phyloP scores from a whole-genome alignment of 2,888 invertebrate species.

The Rhabditoides inermis region DNA sequence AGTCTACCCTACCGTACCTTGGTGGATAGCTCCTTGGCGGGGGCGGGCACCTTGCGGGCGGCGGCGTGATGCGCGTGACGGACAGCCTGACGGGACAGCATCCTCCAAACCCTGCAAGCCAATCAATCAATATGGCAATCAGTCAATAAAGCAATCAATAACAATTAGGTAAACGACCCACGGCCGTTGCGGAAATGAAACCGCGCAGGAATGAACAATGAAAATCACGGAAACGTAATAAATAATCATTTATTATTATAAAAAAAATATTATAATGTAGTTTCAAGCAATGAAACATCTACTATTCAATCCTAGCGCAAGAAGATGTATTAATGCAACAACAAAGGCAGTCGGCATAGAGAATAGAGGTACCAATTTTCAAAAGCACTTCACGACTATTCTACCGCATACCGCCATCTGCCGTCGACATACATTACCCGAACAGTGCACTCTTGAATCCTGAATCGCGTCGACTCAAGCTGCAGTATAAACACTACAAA shows the following conservation, averaged over 20 bases:
- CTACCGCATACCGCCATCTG: too few relatives aligned
- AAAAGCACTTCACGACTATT: too few relatives aligned
- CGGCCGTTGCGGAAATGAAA: constrained; percentile 3
- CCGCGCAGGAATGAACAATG: neutral
- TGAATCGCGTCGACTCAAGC: too few relatives aligned
- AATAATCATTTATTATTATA: neutral
- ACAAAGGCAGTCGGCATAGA: too few relatives aligned
- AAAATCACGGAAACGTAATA: neutral
- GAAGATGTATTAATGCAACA: too few relatives aligned
- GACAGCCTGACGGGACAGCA: constrained; percentile 25
- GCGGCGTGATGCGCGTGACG: constrained; percentile 25
- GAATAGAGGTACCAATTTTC: too few relatives aligned
- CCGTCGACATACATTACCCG: too few relatives aligned
- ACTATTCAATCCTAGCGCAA: too few relatives aligned
- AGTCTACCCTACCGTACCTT: constrained; percentile 1
- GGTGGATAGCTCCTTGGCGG: constrained; percentile 9
- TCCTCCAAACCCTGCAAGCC: neutral
- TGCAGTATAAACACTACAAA: too few relatives aligned
- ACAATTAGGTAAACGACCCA: neutral
- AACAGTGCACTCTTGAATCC: too few relatives aligned
- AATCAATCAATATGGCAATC: neutral
- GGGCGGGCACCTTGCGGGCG: constrained; percentile 6
- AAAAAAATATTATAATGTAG: constrained; percentile 1
- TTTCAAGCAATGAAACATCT: too few relatives aligned
- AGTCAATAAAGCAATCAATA: constrained; percentile 4